These are phyloP conservation scores for Eunapius fragilis DNA, from an alignment of 37 sponge, comb jelly and placozoan genomes.

Conservation along the genomic window DNA sequence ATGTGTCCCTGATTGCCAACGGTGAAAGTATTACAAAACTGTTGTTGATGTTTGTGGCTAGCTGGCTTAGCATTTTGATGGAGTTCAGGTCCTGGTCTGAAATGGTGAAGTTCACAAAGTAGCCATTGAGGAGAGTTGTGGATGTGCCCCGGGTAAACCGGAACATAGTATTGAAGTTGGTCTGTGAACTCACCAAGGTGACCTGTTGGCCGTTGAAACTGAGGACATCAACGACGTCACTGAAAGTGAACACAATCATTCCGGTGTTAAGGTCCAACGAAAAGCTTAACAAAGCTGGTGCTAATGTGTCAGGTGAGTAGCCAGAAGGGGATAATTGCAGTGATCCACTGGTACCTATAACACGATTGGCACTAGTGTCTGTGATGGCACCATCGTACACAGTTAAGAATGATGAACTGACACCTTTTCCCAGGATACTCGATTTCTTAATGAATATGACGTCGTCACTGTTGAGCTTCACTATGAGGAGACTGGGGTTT, in stretches of 20 bases:
- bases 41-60: constrained; percentile 72
- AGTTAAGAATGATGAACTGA: constrained; percentile 46
- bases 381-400: constrained; percentile 64
- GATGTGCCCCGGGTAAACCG: constrained; percentile 57
- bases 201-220: constrained; percentile 58
- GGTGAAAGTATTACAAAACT: constrained; percentile 70
- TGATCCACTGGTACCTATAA: constrained; percentile 56
- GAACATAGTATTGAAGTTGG: constrained; percentile 15
- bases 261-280: constrained; percentile 86
- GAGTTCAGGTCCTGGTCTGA: constrained; percentile 59
- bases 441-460: constrained; percentile 71
- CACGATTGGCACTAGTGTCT: constrained; percentile 76
- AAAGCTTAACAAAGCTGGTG: constrained; percentile 68
- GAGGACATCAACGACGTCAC: constrained; percentile 81
- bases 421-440: constrained; percentile 37
- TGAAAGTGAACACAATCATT: constrained; percentile 67
- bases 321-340: constrained; percentile 17
- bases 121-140: constrained; percentile 62
- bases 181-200: constrained; percentile 25
- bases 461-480: constrained; percentile 29
- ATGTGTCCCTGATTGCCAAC: constrained; percentile 57
- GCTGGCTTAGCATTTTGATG: constrained; percentile 66
- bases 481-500: constrained; percentile 27
- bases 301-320: constrained; percentile 49
- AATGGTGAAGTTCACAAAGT: constrained; percentile 67